Conservation (phyloP, 1,140 invertebrate species). For the Ceratosolen solmsi region DNA sequence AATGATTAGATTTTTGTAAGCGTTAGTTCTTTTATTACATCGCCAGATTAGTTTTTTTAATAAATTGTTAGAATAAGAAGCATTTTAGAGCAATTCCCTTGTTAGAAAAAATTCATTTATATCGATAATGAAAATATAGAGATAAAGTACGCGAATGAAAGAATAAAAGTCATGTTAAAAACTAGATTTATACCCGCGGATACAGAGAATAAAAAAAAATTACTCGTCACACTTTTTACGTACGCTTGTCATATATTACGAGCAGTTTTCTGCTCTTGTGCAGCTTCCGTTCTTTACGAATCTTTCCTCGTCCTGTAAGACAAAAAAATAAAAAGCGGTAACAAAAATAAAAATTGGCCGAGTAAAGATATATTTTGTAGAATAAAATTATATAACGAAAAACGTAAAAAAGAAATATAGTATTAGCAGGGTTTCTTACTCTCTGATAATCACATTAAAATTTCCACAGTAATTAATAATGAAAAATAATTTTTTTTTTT, state of each 20-base stretch:
- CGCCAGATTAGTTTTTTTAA: neutral
- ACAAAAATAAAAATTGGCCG: conserved; percentile 6
- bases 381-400: neutral
- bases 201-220: neutral
- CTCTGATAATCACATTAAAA: no score
- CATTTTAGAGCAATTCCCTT: no score
- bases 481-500: neutral
- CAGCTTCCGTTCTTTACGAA: conserved; percentile 5
- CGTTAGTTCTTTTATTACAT: neutral
- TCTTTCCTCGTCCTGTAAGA: conserved; percentile 24
- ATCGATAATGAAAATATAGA: neutral
- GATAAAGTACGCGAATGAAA: neutral
- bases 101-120: neutral
- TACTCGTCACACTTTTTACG: conserved; percentile 37
- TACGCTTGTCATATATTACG: conserved; percentile 24
- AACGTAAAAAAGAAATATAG: neutral
- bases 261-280: conserved; percentile 12
- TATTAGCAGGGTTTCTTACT: no score
- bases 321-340: conserved; percentile 10
- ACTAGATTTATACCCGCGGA: neutral
- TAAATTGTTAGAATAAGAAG: neutral
- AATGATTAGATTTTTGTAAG: neutral
- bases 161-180: conserved; percentile 20
- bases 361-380: neutral
- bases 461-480: no score